These are phyloP conservation scores for Parazoanthus atlanticus DNA, from an alignment of 92 coral and sea anemone species.

Conservation along the genomic window DNA sequence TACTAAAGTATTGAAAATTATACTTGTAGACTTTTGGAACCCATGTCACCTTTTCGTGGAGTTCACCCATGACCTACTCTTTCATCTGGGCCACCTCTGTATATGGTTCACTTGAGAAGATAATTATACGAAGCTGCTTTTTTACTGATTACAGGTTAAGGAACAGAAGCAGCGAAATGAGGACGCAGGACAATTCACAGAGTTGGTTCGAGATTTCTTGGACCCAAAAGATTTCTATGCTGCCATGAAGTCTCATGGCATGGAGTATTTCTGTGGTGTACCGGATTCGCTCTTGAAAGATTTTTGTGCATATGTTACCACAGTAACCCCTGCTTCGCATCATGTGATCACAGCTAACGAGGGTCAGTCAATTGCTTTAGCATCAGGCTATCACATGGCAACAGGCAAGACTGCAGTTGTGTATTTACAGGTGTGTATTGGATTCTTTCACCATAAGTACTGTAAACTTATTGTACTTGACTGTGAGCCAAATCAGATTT, in stretches of 20 bases:
- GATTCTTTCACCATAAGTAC: not conserved
- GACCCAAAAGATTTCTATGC: conserved; percentile 95
- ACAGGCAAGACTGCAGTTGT: conserved; percentile 95
- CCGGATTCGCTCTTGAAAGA: conserved; percentile 97
- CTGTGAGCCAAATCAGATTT: no score
- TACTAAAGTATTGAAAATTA: no score
- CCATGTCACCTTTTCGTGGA: no score
- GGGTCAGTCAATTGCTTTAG: conserved; percentile 92
- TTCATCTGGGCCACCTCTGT: no score
- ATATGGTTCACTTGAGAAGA: no score
- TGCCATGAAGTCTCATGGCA: conserved; percentile 80
- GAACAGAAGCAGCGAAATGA: conserved; percentile 91
- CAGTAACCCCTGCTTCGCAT: conserved; percentile 71
- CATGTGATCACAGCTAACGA: conserved; percentile 95
- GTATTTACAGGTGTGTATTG: conserved; percentile 78
- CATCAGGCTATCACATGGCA: conserved; percentile 97
- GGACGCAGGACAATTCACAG: conserved; percentile 95
- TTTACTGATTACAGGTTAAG: conserved; percentile 62
- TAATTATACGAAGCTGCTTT: not conserved
- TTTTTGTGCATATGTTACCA: conserved; percentile 96
- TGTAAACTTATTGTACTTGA: no score
- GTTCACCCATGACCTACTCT: no score
- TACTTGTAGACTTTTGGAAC: no score
- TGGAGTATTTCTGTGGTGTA: conserved; percentile 99
- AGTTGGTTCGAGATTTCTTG: conserved; percentile 94